Base-by-base conservation (phyloP, 2,797 vertebrate genomes). In the Lates japonicus region DNA sequence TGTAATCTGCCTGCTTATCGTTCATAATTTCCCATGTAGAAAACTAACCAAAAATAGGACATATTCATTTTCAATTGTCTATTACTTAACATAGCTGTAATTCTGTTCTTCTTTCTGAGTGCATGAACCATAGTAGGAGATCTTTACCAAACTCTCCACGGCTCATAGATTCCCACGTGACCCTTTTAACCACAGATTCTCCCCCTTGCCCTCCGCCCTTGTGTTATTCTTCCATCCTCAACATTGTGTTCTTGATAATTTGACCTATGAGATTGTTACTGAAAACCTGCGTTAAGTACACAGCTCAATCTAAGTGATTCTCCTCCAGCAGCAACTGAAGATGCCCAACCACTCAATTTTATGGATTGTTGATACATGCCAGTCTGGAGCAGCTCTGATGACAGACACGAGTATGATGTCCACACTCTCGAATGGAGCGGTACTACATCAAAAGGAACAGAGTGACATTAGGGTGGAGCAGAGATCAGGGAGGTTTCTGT, bases 401-500 rank as follows among this genome's bases (percentile, higher is more conserved):
- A 77, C 66, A 64, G 66, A 48, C 80, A 31, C n/a, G 49, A 58
- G 39, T 19, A 70, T 63, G 57, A n/a, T 6, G 64, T 78, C 66
- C 62, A 12, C 17, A 1, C n/a, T 55, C 41, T 63, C 70, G 74
- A 74, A 59, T 29, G 37, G 42, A 74, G 20, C 33, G 54, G 61
- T 4, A 33, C 39, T n/a, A 46, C 80, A 81, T 84, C 75, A 80
- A 70, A 90, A 59, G 57, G 33, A 42, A 3, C 55, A 35, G 77
- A 71, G 77, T 64, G 86, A 83, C 81, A 85, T 42, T 44, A 52
- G 81, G 82, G 80, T 57, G 77, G 79, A 80, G 81, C 75, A 58
- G 69, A 76, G 57, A 54, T 83, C 55, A 7, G 39, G 64, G 62
- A 62, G 68, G 60, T 62, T 74, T 74, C 62, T 81, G 65, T 52